Evolutionary conservation across 2,888 invertebrate species (phyloP).

Genomic region (Hydropsyche betteni): DNA sequence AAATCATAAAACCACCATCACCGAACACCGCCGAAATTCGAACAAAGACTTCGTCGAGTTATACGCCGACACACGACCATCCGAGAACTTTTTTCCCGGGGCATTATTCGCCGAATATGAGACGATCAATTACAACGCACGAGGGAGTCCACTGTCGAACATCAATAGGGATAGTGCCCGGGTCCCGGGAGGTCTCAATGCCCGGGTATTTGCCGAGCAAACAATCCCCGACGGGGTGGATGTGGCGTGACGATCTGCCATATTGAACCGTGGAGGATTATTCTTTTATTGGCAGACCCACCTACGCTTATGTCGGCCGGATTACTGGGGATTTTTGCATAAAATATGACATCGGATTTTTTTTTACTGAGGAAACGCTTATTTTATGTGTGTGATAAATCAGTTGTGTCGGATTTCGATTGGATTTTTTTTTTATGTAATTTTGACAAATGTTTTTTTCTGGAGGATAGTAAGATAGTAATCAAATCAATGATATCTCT

Average conservation of each 20-base stretch:
- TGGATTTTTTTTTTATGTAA: too few relatives aligned
- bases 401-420: too few relatives aligned
- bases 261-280: conserved; percentile 26
- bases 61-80: too few relatives aligned
- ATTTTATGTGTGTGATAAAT: too few relatives aligned
- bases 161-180: neutral
- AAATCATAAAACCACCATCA: too few relatives aligned
- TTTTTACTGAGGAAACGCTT: neutral
- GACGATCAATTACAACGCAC: conserved; percentile 15
- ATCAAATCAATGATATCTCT: too few relatives aligned
- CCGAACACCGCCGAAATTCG: too few relatives aligned
- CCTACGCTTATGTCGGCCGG: conserved; percentile 15
- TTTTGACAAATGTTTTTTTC: too few relatives aligned
- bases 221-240: conserved; percentile 21
- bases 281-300: conserved; percentile 35
- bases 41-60: too few relatives aligned
- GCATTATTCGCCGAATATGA: neutral
- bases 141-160: conserved; percentile 21
- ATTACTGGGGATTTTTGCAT: conserved; percentile 29
- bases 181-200: neutral
- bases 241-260: conserved; percentile 34
- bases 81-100: too few relatives aligned
- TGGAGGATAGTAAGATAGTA: too few relatives aligned
- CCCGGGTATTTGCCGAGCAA: conserved; percentile 30
- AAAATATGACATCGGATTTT: conserved; percentile 25